Evolutionary conservation across 2,113 vertebrate genomes (phyloP).

Genomic region (Heliornis fulica): DNA sequence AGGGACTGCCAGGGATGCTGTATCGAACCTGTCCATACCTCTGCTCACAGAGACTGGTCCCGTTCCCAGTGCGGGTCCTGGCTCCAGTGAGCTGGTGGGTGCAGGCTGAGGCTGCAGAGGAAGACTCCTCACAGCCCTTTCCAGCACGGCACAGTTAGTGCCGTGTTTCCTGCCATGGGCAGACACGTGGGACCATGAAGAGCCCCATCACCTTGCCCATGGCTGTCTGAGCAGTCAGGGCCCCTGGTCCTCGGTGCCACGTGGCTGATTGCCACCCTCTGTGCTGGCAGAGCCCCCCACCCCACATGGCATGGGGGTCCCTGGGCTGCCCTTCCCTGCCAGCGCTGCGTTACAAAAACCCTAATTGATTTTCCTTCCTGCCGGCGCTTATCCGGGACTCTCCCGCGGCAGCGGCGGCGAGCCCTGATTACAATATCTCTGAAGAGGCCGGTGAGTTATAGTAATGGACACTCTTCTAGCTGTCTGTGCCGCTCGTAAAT

Average conservation of each 20-base stretch:
- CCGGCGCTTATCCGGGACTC: constrained; percentile 37
- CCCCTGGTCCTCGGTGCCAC: neutral
- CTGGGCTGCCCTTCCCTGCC: neutral
- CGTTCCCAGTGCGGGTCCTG: neutral
- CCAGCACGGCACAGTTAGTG: neutral
- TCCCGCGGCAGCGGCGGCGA: neutral
- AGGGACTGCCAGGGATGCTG: fast-evolving
- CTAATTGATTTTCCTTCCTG: constrained; percentile 42
- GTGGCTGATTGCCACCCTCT: fast-evolving
- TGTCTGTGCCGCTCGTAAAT: constrained; percentile 82
- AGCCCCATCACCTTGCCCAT: fast-evolving
- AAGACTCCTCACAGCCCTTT: no score
- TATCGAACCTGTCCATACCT: fast-evolving
- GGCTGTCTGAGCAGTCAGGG: fast-evolving
- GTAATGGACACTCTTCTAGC: constrained; percentile 81
- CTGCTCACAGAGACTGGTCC: neutral
- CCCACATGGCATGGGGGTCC: neutral
- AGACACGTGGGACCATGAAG: neutral
- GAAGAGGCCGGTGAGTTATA: constrained; percentile 79
- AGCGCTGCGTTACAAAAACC: neutral
- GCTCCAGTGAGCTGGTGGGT: fast-evolving
- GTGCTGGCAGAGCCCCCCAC: neutral
- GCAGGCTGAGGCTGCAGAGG: neutral
- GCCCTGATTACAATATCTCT: constrained; percentile 66
- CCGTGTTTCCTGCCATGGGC: fast-evolving